phyloP scores from a whole-genome alignment of 2,113 vertebrate species.

The Campylorhamphus procurvoides region DNA sequence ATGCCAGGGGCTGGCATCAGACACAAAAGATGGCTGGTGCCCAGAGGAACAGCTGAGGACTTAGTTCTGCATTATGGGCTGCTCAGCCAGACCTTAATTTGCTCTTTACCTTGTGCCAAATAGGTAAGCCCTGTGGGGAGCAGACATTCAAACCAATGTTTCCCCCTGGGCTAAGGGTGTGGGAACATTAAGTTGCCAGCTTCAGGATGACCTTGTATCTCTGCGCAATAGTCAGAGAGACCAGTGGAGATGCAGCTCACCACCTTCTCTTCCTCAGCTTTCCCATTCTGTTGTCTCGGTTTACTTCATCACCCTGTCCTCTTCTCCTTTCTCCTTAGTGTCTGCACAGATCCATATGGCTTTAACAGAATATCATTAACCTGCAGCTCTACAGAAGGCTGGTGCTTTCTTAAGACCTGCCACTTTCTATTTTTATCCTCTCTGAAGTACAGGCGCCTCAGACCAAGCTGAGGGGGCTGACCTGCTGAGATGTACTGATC shows the following conservation, averaged over 20 bases:
- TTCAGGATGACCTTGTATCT: not conserved
- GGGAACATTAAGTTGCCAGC: not conserved
- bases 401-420: not conserved
- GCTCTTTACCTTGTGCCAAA: not conserved
- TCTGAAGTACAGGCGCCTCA: not conserved
- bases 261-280: not conserved
- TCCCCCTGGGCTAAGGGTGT: not conserved
- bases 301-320: not conserved
- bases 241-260: not conserved
- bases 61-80: not conserved
- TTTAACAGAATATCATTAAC: not conserved
- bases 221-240: not conserved
- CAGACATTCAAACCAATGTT: not conserved
- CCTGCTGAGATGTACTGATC: not conserved
- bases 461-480: not conserved
- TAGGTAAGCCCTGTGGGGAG: not conserved
- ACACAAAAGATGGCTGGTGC: not conserved
- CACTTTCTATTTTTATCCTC: not conserved
- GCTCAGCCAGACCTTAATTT: not conserved
- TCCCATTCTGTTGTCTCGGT: not conserved
- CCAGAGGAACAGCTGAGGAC: not conserved
- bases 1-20: not conserved
- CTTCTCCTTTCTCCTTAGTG: not conserved
- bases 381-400: not conserved
- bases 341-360: not conserved